Percentiles rank a stretch among this genome's conserved stretches.
phyloP scores from a whole-genome alignment of 2,888 invertebrate genomes.

The Lochmaea capreae region DNA sequence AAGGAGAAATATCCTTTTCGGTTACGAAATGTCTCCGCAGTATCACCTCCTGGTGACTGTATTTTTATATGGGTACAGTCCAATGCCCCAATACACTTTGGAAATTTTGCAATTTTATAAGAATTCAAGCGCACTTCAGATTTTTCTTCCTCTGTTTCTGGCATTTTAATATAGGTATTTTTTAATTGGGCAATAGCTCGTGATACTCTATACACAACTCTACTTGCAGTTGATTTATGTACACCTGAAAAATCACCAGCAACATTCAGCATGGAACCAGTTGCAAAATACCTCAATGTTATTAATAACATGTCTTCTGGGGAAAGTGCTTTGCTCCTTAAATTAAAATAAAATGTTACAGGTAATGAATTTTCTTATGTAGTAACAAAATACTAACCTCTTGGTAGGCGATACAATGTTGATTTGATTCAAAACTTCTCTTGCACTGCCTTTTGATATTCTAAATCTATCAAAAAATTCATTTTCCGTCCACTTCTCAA shows the following conservation, averaged over 20 bases:
- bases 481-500: slow-evolving; percentile 6
- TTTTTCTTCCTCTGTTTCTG: too few relatives aligned
- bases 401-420: slow-evolving; percentile 4
- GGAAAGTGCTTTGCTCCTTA: too few relatives aligned
- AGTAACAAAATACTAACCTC: slow-evolving; percentile 8
- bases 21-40: slow-evolving; percentile 52
- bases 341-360: slow-evolving; percentile 18
- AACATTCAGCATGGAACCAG: slow-evolving; percentile 22
- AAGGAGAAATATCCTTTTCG: slow-evolving; percentile 51
- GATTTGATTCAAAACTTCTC: too few relatives aligned
- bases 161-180: too few relatives aligned
- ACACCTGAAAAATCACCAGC: slow-evolving; percentile 11
- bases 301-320: slow-evolving; percentile 1
- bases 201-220: too few relatives aligned
- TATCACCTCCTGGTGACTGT: slow-evolving; percentile 50
- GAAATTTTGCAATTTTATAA: too few relatives aligned
- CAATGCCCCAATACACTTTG: too few relatives aligned
- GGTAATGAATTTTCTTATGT: slow-evolving; percentile 15
- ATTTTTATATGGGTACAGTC: slow-evolving; percentile 52
- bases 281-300: slow-evolving; percentile 27
- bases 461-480: not conserved
- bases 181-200: too few relatives aligned
- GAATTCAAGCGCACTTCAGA: too few relatives aligned
- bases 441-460: too few relatives aligned
- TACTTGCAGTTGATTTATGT: not conserved